Evolutionary conservation across 2,888 invertebrate genomes (phyloP), one percentile per base, ranked within the genome.

Genomic region (Crossocerus cetratus): DNA sequence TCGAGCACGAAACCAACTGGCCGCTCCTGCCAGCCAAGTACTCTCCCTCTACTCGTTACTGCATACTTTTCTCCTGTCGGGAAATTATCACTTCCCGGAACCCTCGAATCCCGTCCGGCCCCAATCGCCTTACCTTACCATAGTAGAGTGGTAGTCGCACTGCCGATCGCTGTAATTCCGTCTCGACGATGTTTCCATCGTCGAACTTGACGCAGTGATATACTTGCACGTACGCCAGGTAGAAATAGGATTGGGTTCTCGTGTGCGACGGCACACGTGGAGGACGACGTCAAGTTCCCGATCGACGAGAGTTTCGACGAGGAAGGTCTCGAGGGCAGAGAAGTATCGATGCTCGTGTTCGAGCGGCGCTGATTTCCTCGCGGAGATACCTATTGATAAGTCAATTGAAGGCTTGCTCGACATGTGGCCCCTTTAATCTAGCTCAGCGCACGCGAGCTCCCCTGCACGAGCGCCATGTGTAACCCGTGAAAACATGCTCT

Each of bases 61-160:
- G 66, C 58, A 59, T 69, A 76, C 73, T 78, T 80, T 82, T 77
- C 71, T 74, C 70, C 32, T 32, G 71, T 74, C 73, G 64, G 70
- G 54, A 69, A 76, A 74, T 77, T 74, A 71, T 74, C 75, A 73
- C 74, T 80, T 69, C 66, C 78, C 67, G 65, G 69, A 69, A 65
- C 8, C 32, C n/a, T 49, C 49, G 49, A 49, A 16, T 49, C 0
- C 16, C 49, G 5, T 1, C 5, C 49, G n/a, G 14, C 49, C 49
- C n/a, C n/a, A n/a, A n/a, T n/a, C 16, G 49, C n/a, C 14, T n/a
- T n/a, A n/a, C 16, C 13, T 49, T 49, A 32, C 11, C 8, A 32
- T 3, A 32, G 11, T 1, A n/a, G n/a, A n/a, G 8, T 32, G 0
- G 32, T 8, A 32, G 8, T 32, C 5, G 32, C 32, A 32, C 32